Evolutionary conservation across 2,797 vertebrate genomes (phyloP).

Genomic region (Urocyon cinereoargenteus): DNA sequence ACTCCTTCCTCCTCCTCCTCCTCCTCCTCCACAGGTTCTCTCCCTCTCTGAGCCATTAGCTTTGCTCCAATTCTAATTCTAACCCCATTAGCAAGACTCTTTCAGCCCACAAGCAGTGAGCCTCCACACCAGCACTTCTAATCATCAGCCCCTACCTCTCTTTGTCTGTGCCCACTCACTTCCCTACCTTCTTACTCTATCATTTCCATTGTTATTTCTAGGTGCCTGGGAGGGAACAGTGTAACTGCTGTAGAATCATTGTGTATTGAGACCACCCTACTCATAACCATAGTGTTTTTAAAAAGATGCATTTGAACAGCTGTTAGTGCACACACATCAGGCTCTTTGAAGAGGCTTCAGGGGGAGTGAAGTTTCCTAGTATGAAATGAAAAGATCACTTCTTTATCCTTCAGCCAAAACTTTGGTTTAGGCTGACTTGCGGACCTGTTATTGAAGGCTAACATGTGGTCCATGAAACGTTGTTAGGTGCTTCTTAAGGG

Average conservation of each 20-base stretch:
- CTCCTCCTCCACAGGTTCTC: constrained; percentile 49
- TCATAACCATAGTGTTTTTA: not conserved
- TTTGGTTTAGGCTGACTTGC: not conserved
- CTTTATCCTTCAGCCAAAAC: constrained; percentile 5
- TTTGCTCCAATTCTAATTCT: constrained; percentile 58
- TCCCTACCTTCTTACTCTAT: constrained; percentile 44
- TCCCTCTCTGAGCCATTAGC: constrained; percentile 41
- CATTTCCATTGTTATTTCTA: constrained; percentile 79
- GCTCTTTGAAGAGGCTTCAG: constrained; percentile 2
- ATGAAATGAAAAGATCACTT: not conserved
- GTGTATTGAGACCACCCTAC: constrained; percentile 49
- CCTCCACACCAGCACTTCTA: not conserved
- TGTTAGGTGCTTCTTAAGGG: not conserved
- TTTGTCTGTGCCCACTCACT: constrained; percentile 62
- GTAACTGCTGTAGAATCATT: not conserved
- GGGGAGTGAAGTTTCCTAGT: not conserved
- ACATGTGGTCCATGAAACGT: fast-evolving
- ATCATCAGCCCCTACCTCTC: constrained; percentile 15
- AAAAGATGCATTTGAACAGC: not conserved
- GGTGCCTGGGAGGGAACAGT: constrained; percentile 69
- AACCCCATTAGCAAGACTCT: constrained; percentile 61
- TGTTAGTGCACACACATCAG: not conserved
- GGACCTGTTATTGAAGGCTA: not conserved
- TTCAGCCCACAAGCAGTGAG: not conserved
- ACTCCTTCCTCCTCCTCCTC: not conserved